A percentile compares a stretch with the other conserved stretches of the same genome.
These are phyloP conservation scores for Oikopleura vanhoeffeni DNA, from an alignment of 23 tunicate species.

Conservation along the genomic window DNA sequence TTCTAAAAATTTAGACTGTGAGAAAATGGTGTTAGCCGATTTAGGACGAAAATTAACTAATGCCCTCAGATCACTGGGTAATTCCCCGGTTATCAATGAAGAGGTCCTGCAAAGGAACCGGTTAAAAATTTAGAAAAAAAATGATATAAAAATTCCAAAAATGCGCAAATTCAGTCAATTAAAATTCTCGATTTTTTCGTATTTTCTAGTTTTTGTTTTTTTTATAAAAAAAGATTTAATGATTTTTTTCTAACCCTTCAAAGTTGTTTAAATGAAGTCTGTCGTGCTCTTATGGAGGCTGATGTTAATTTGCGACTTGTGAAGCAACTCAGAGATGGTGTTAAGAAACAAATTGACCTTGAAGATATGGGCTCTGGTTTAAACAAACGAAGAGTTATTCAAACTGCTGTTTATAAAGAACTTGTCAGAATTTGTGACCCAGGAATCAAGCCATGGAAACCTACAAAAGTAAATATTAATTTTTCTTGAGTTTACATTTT, in stretches of 20 bases:
- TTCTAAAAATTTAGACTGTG: neutral
- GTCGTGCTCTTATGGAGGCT: conserved; percentile 74
- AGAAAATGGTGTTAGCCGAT: conserved; percentile 80
- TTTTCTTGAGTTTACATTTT: too few species aligned
- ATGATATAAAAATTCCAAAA: too few species aligned
- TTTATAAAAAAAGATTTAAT: too few species aligned
- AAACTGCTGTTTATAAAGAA: conserved; percentile 74
- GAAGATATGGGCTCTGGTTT: conserved; percentile 93
- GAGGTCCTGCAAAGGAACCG: conserved; percentile 28
- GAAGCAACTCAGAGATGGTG: conserved; percentile 77
- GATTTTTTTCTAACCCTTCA: too few species aligned
- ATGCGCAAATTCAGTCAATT: neutral
- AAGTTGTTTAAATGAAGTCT: conserved; percentile 48
- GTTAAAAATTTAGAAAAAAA: too few species aligned
- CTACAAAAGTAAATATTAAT: conserved; percentile 35
- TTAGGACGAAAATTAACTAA: conserved; percentile 69
- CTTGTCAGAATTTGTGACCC: conserved; percentile 72
- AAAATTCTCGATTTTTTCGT: neutral
- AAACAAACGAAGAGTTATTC: conserved; percentile 74
- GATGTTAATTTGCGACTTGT: conserved; percentile 81
- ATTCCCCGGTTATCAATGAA: conserved; percentile 83
- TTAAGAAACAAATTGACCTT: conserved; percentile 59
- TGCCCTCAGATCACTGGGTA: conserved; percentile 67
- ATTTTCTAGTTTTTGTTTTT: neutral
- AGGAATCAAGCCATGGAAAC: conserved; percentile 87